Evolutionary conservation across 2,888 invertebrate species (phyloP), one percentile per base, ranked within the genome.

Genomic region (Drosophila austrosaltans): DNA sequence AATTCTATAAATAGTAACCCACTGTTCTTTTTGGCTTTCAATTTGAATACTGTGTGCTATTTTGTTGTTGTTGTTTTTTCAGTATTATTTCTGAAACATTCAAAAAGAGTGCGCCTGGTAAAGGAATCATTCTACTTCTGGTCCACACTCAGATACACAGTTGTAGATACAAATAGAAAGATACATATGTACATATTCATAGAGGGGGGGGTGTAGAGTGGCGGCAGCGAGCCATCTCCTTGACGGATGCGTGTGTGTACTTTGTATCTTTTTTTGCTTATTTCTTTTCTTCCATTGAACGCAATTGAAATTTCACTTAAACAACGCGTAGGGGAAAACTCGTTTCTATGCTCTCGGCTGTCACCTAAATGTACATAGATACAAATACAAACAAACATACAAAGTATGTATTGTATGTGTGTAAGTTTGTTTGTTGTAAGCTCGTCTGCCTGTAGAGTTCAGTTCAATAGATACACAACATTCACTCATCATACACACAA

Each of bases 1-100:
- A 48, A 85, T 88, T 89, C 90, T 90, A 90, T 79, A 78, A 81
- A 80, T 91, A 91, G 91, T 90, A 48, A 91, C 92, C 92, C 91
- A 92, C 89, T 82, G 88, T 80, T 77, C 81, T 78, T 78, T 76
- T 77, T 69, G 80, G 77, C 77, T 87, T 87, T 89, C 89, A 81
- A 85, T 88, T 83, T 71, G 72, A 81, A 88, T 73, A 69, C 76
- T 72, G 69, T 66, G 72, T 16, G 16, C 16, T 16, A 16, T 16
- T 16, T 16, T 16, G 16, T 16, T 16, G 16, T 16, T 16, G 16
- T 60, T 66, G 66, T 58, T 63, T 48, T 73, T 67, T 40, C 22
- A 22, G 40, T 25, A 48, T 69, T 70, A 56, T 70, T 79, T 61
- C 66, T 73, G 69, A 69, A 36, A 36, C 36, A 36, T 36, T 36